These are phyloP conservation scores for Acanthochromis polyacanthus DNA, from an alignment of 2,113 vertebrate genomes.

Conservation along the genomic window DNA sequence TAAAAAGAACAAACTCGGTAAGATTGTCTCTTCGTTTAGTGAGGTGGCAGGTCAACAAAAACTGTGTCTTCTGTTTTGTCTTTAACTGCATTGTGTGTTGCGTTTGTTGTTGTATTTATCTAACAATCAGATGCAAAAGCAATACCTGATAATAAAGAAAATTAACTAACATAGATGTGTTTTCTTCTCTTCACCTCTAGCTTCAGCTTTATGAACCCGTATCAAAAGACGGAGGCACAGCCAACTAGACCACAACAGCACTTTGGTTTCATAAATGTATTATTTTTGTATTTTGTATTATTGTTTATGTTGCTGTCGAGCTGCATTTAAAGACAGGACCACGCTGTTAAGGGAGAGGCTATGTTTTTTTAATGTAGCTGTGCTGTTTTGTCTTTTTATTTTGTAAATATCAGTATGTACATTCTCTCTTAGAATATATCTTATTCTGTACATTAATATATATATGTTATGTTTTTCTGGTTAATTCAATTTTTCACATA, in stretches of 20 bases:
- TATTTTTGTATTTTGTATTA: neutral
- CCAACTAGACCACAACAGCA: constrained; percentile 79
- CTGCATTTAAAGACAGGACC: constrained; percentile 12
- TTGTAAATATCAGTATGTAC: constrained; percentile 16
- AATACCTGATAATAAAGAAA: neutral
- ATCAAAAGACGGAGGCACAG: constrained; percentile 86
- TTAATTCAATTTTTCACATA: constrained; percentile 12
- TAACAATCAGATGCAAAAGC: neutral
- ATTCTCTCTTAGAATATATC: constrained; percentile 55
- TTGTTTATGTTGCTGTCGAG: constrained; percentile 30
- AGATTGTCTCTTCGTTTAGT: too few relatives aligned
- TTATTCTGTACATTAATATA: constrained; percentile 63
- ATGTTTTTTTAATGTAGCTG: constrained; percentile 9
- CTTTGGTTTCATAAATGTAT: neutral
- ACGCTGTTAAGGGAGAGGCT: constrained; percentile 13
- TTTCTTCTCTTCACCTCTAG: constrained; percentile 74
- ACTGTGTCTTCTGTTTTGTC: neutral
- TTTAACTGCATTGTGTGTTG: neutral
- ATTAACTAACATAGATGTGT: fast-evolving
- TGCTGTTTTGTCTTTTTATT: constrained; percentile 22
- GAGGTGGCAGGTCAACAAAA: too few relatives aligned
- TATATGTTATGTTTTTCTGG: constrained; percentile 16
- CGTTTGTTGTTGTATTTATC: neutral
- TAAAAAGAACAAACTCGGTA: too few relatives aligned
- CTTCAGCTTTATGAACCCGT: constrained; percentile 88